Evolutionary conservation across 2,888 invertebrate genomes (phyloP).

Genomic region (Heliconius sara): DNA sequence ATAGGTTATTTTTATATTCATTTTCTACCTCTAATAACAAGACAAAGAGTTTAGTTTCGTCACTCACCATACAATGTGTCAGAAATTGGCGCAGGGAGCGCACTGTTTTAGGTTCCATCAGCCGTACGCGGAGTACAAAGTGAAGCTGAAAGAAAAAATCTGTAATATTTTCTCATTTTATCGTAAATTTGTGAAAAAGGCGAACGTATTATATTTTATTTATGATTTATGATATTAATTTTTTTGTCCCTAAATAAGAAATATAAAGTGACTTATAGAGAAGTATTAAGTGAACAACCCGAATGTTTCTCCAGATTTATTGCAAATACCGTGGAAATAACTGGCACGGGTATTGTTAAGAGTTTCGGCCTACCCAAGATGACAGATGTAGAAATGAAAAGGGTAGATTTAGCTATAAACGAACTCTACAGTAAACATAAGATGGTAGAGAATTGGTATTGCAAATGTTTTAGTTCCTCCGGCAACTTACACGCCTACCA

Average conservation of each 20-base stretch:
- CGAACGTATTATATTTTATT: background rate
- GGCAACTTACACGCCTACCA: conserved; percentile 59
- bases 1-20: background rate
- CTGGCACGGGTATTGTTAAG: conserved; percentile 72
- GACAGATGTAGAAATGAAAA: conserved; percentile 67
- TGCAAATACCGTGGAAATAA: conserved; percentile 73
- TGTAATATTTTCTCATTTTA: background rate
- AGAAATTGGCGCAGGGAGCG: background rate
- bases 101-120: background rate
- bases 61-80: background rate
- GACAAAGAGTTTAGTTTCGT: background rate
- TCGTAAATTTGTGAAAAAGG: background rate
- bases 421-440: conserved; percentile 59
- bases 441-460: conserved; percentile 66
- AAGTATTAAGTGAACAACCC: background rate
- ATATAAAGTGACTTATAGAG: background rate
- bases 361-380: conserved; percentile 79
- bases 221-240: no score
- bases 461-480: conserved; percentile 60
- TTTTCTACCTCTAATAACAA: background rate
- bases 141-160: background rate
- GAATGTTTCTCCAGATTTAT: conserved; percentile 70
- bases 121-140: background rate
- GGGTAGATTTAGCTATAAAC: conserved; percentile 68
- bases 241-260: background rate